A percentile compares a stretch with the other conserved stretches of the same genome.
Conservation (phyloP, 2,797 vertebrate species). For the Enteromius unitaeniatus region DNA sequence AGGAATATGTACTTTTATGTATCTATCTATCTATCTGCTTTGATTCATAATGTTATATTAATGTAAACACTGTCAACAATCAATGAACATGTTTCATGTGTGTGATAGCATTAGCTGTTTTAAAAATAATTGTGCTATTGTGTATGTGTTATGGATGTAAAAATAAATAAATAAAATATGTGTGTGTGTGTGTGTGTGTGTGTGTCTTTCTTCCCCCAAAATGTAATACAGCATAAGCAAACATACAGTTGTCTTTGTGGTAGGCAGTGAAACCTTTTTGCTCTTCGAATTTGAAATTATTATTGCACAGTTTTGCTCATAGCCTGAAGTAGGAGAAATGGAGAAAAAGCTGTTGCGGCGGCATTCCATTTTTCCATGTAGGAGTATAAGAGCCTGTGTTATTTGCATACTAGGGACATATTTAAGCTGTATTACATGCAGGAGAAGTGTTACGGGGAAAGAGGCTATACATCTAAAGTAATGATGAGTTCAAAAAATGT, state of each 20-base stretch:
- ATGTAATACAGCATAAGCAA: not conserved
- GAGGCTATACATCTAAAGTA: constrained; percentile 67
- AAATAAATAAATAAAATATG: too few species aligned
- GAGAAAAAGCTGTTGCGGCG: constrained; percentile 63
- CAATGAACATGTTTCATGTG: not conserved
- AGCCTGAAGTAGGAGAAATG: constrained; percentile 69
- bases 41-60: not conserved
- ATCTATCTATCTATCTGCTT: too few species aligned
- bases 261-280: constrained; percentile 29
- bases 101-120: not conserved
- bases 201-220: not conserved
- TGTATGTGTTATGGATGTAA: not conserved
- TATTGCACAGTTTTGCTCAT: constrained; percentile 57
- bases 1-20: too few species aligned
- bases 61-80: not conserved
- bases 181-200: not conserved
- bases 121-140: not conserved
- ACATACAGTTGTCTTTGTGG: constrained; percentile 14
- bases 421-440: constrained; percentile 63
- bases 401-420: constrained; percentile 70
- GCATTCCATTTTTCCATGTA: constrained; percentile 63
- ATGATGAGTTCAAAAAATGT: constrained; percentile 63
- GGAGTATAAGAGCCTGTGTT: constrained; percentile 47
- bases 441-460: constrained; percentile 69
- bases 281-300: constrained; percentile 50